Conservation (phyloP, 2,888 invertebrate genomes). For the Drosophila anomalata region DNA sequence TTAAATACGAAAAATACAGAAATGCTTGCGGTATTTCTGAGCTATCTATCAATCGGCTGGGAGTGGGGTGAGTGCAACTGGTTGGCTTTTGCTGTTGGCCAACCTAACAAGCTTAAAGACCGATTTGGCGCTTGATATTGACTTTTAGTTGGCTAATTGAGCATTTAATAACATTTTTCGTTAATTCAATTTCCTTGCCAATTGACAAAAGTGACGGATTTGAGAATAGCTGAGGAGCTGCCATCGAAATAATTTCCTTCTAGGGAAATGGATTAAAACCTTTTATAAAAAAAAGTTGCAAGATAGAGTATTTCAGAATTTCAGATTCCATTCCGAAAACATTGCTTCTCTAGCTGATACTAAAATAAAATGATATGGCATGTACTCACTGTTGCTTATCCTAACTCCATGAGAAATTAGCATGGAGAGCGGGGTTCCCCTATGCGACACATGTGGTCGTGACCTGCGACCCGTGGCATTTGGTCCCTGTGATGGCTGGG, state of each 20-base stretch:
- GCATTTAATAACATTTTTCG: slow-evolving; percentile 48
- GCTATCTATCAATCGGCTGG: slow-evolving; percentile 29
- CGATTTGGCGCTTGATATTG: slow-evolving; percentile 73
- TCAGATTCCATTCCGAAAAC: not conserved
- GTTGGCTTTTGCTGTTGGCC: slow-evolving; percentile 52
- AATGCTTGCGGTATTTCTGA: slow-evolving; percentile 57
- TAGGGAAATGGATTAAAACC: not conserved
- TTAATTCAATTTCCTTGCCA: slow-evolving; percentile 24
- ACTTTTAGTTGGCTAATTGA: slow-evolving; percentile 72
- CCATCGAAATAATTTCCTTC: slow-evolving; percentile 16
- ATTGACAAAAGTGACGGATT: slow-evolving; percentile 13
- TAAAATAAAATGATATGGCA: slow-evolving; percentile 7
- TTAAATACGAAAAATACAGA: slow-evolving; percentile 5
- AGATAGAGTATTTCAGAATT: not conserved
- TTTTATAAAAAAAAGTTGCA: too few species aligned
- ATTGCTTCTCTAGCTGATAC: not conserved
- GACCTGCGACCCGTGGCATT: slow-evolving; percentile 53
- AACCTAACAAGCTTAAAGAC: slow-evolving; percentile 43
- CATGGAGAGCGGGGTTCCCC: slow-evolving; percentile 90
- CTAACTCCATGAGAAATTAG: slow-evolving; percentile 91
- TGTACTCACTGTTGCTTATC: slow-evolving; percentile 90
- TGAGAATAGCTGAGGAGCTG: not conserved
- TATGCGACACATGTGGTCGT: slow-evolving; percentile 76
- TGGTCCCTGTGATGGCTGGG: slow-evolving; percentile 53
- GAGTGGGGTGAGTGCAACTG: slow-evolving; percentile 49